Percentiles rank a stretch among this genome's conserved stretches.
Conservation (phyloP, 2,888 invertebrate species). For the Lochmaea crataegi region DNA sequence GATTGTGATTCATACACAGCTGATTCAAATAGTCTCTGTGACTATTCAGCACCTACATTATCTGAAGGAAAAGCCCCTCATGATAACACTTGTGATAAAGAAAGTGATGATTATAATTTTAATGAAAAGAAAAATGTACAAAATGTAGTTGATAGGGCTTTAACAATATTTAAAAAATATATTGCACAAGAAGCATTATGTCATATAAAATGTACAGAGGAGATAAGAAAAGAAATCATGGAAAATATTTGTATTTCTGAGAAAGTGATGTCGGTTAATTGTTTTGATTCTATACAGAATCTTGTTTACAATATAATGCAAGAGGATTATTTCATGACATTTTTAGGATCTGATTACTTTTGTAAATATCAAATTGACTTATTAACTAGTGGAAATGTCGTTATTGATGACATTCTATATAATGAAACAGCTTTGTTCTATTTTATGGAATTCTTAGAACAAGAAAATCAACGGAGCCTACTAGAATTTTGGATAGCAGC, state of each 20-base stretch:
- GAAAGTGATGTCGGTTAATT: constrained; percentile 74
- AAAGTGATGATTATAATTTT: constrained; percentile 45
- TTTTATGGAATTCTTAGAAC: constrained; percentile 96
- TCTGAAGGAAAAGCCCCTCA: constrained; percentile 49
- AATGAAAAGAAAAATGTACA: constrained; percentile 48
- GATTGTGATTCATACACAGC: constrained; percentile 64
- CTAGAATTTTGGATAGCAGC: constrained; percentile 93
- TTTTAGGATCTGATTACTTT: constrained; percentile 86
- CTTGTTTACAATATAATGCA: constrained; percentile 75
- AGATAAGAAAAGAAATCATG: constrained; percentile 70
- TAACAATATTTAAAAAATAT: constrained; percentile 82
- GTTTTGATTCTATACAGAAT: constrained; percentile 80
- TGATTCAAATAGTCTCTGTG: constrained; percentile 61
- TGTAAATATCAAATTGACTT: constrained; percentile 95
- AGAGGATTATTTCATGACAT: constrained; percentile 81
- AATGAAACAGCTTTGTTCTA: constrained; percentile 93
- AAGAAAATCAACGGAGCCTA: constrained; percentile 79
- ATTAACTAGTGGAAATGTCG: constrained; percentile 82
- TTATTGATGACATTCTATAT: constrained; percentile 87
- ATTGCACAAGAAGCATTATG: constrained; percentile 76
- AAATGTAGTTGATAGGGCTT: constrained; percentile 70
- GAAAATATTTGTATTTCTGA: constrained; percentile 77
- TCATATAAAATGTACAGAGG: constrained; percentile 71
- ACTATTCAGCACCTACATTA: constrained; percentile 54
- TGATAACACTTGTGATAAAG: constrained; percentile 58